phyloP scores from a whole-genome alignment of 1,140 invertebrate genomes.

The Hycleus phaleratus region DNA sequence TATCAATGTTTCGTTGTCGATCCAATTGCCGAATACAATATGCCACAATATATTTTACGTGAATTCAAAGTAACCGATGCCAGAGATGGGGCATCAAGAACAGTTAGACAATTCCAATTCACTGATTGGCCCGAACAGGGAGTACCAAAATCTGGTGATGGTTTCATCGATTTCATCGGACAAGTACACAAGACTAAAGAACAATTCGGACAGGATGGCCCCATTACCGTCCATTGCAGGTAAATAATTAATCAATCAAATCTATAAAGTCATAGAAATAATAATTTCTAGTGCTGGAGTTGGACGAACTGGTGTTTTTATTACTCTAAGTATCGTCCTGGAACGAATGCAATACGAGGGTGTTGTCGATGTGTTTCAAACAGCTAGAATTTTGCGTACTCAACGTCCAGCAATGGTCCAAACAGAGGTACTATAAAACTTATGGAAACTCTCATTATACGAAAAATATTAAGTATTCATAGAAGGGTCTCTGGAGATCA shows the following conservation, averaged over 20 bases:
- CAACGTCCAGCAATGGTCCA: slow-evolving; percentile 99
- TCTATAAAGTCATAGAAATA: background rate
- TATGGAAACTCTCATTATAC: too few species aligned
- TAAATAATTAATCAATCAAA: slow-evolving; percentile 34
- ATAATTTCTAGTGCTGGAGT: slow-evolving; percentile 70
- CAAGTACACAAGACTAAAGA: slow-evolving; percentile 99
- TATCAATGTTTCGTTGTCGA: slow-evolving; percentile 98
- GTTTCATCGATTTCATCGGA: slow-evolving; percentile 96
- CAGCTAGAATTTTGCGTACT: slow-evolving; percentile 93
- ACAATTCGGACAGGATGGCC: slow-evolving; percentile 98
- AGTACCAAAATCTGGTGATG: slow-evolving; percentile 95
- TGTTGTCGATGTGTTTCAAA: slow-evolving; percentile 98
- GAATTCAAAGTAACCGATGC: slow-evolving; percentile 98
- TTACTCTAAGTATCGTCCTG: slow-evolving; percentile 94
- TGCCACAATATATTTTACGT: slow-evolving; percentile 96
- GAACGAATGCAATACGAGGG: slow-evolving; percentile 99
- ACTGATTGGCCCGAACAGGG: slow-evolving; percentile 99
- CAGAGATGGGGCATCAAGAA: slow-evolving; percentile 89
- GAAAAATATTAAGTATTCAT: too few species aligned
- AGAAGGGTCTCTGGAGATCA: background rate
- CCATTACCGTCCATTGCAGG: slow-evolving; percentile 98
- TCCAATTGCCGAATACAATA: slow-evolving; percentile 98
- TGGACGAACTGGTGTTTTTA: slow-evolving; percentile 96
- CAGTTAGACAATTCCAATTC: slow-evolving; percentile 97
- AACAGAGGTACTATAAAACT: slow-evolving; percentile 67